Percentiles rank a stretch among this genome's conserved stretches.
These are phyloP conservation scores for Hirundichthys speculiger DNA, from an alignment of 2,113 vertebrate genomes.

Conservation along the genomic window DNA sequence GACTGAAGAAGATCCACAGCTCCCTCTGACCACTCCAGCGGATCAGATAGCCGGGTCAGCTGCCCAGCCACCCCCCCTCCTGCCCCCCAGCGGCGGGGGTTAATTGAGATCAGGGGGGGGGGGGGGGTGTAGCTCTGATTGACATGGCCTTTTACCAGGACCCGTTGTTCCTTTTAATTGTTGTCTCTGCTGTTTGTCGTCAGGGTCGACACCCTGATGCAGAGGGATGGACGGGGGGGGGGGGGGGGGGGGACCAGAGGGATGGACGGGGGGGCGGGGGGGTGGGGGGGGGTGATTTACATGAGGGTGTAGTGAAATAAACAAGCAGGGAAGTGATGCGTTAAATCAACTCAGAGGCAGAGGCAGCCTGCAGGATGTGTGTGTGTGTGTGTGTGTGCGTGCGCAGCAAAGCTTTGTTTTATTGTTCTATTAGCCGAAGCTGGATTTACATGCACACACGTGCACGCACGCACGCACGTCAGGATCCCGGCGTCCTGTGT, in stretches of 20 bases:
- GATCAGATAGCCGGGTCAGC: slow-evolving; percentile 25
- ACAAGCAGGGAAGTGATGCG: slow-evolving; percentile 72
- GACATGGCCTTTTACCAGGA: slow-evolving; percentile 37
- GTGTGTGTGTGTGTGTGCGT: slow-evolving; percentile 19
- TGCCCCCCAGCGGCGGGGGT: slow-evolving; percentile 43
- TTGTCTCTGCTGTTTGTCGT: slow-evolving; percentile 58
- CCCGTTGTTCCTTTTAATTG: slow-evolving; percentile 74
- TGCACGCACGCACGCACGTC: not conserved
- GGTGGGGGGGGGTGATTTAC: slow-evolving; percentile 65
- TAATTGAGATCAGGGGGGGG: slow-evolving; percentile 69
- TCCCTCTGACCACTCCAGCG: slow-evolving; percentile 25
- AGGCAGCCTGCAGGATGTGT: slow-evolving; percentile 20
- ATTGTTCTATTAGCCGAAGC: slow-evolving; percentile 62
- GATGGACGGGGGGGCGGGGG: slow-evolving; percentile 24
- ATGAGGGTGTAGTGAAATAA: slow-evolving; percentile 73
- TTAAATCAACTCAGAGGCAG: slow-evolving; percentile 70
- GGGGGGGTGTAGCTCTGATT: slow-evolving; percentile 55
- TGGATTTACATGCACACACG: slow-evolving; percentile 39
- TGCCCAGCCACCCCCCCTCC: not conserved
- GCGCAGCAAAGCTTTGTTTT: slow-evolving; percentile 39
- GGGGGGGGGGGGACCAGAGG: slow-evolving; percentile 34
- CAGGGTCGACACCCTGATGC: slow-evolving; percentile 36
- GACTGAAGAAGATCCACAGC: slow-evolving; percentile 4
- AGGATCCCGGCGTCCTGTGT: too few species aligned
- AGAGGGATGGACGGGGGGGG: slow-evolving; percentile 32